Conservation (phyloP, 2,113 vertebrate species). For the Talpa occidentalis region DNA sequence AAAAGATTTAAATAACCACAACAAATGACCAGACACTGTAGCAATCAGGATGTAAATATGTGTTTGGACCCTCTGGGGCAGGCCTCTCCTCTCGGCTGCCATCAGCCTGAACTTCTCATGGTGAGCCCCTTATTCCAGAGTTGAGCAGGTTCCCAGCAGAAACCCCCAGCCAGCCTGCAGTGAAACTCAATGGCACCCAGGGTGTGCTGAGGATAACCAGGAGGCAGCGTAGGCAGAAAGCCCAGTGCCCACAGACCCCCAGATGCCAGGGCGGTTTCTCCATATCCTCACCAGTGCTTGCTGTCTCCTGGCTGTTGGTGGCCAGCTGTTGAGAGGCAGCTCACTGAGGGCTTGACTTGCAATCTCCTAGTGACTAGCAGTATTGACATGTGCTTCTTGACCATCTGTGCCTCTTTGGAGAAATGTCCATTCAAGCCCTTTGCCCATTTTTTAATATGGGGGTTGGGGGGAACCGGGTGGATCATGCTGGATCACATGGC, state of each 20-base stretch:
- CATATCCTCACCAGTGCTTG: neutral
- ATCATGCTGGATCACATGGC: too few relatives aligned
- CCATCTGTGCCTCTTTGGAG: neutral
- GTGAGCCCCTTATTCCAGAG: neutral
- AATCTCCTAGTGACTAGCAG: neutral
- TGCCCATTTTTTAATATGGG: neutral
- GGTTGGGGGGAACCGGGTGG: too few relatives aligned
- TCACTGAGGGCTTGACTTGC: neutral
- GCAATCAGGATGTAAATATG: too few relatives aligned
- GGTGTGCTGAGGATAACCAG: accelerated
- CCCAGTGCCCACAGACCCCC: neutral
- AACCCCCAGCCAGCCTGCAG: neutral
- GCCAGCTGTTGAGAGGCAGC: neutral
- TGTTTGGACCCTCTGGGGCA: neutral
- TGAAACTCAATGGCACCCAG: neutral
- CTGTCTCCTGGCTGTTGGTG: neutral
- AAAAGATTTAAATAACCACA: neutral
- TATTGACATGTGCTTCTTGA: neutral
- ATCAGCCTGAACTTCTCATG: neutral
- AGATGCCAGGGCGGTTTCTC: neutral
- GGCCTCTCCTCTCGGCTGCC: neutral
- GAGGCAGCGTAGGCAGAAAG: too few relatives aligned
- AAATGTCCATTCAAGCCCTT: neutral
- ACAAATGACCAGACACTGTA: neutral
- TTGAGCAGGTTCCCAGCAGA: neutral